Evolutionary conservation across 1,140 invertebrate genomes (phyloP).

Genomic region (Trichoplusia ni): DNA sequence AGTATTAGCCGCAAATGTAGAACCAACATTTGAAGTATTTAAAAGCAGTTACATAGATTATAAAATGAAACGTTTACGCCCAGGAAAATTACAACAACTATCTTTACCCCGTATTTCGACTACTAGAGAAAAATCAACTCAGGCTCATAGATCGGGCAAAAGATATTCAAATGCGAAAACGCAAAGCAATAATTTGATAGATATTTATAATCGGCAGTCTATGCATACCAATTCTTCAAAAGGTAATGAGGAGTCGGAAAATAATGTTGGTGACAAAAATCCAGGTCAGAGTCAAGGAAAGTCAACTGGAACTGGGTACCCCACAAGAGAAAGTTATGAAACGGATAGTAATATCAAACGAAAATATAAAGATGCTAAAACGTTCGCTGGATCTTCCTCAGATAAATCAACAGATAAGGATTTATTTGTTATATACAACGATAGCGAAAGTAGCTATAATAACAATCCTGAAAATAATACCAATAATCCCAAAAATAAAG

Average conservation of each 20-base stretch:
- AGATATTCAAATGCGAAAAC: neutral
- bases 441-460: slow-evolving; percentile 47
- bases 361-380: neutral
- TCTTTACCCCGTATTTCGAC: slow-evolving; percentile 50
- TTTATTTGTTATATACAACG: slow-evolving; percentile 62
- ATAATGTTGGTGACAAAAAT: neutral
- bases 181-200: slow-evolving; percentile 33
- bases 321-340: slow-evolving; percentile 1
- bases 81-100: slow-evolving; percentile 55
- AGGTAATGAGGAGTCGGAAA: neutral
- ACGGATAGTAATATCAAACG: neutral
- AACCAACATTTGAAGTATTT: slow-evolving; percentile 48
- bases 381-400: slow-evolving; percentile 20
- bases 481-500: too few relatives aligned
- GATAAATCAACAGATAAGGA: slow-evolving; percentile 50
- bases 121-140: slow-evolving; percentile 2
- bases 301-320: slow-evolving; percentile 13
- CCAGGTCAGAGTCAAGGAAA: neutral
- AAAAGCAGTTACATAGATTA: slow-evolving; percentile 58
- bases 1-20: slow-evolving; percentile 54
- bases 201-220: slow-evolving; percentile 48
- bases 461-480: too few relatives aligned
- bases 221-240: slow-evolving; percentile 36
- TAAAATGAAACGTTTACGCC: slow-evolving; percentile 57
- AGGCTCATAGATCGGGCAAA: neutral